A percentile compares a stretch with the other conserved stretches of the same genome.
Evolutionary conservation across 2,888 invertebrate genomes (phyloP).

Genomic region (Cephus spinipes): DNA sequence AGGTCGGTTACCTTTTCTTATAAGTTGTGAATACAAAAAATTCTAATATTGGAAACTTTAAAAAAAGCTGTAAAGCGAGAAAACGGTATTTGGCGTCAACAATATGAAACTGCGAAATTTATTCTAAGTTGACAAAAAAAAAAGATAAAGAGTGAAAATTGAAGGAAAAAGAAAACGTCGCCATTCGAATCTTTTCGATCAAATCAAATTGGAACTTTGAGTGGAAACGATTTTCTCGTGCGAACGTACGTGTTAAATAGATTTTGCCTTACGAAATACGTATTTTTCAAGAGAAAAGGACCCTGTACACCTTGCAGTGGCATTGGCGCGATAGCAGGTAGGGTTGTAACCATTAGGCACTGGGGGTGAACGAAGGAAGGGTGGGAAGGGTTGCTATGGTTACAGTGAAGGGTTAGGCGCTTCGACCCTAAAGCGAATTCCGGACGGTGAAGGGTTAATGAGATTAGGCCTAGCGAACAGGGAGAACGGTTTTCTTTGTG

Average conservation of each 20-base stretch:
- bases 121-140: neutral
- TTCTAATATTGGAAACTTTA: no score
- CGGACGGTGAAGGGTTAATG: constrained; percentile 55
- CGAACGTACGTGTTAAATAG: no score
- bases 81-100: no score
- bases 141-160: neutral
- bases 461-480: constrained; percentile 41
- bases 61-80: no score
- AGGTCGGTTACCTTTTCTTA: no score
- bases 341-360: constrained; percentile 38
- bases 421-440: constrained; percentile 46
- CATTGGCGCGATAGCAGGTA: constrained; percentile 37
- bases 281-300: neutral
- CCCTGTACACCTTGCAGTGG: constrained; percentile 27
- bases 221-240: no score
- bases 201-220: no score
- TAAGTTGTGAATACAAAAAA: no score
- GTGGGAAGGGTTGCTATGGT: constrained; percentile 48
- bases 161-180: neutral
- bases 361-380: constrained; percentile 36
- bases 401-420: constrained; percentile 50
- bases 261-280: no score
- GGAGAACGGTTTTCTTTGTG: neutral
- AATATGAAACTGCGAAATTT: neutral
- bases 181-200: no score